A percentile compares a stretch with the other conserved stretches of the same genome.
Evolutionary conservation across 2,797 vertebrate genomes (phyloP).

Genomic region (Anguilla anguilla): DNA sequence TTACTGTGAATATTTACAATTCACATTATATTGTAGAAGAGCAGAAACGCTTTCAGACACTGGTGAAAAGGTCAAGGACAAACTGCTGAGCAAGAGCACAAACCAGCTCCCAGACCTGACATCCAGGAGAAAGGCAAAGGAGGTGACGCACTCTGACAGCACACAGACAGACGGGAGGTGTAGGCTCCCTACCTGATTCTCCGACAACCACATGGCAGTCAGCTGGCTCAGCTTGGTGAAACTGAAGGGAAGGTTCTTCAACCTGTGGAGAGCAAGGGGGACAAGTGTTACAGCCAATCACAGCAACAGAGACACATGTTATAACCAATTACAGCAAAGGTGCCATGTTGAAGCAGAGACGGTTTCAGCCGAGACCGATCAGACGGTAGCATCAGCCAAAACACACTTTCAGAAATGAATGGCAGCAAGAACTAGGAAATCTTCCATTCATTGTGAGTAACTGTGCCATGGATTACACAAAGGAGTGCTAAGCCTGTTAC

Average conservation of each 20-base stretch:
- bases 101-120: background rate
- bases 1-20: background rate
- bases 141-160: background rate
- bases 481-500: no score
- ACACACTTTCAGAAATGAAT: no score
- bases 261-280: conserved; percentile 63
- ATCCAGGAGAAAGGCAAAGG: background rate
- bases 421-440: no score
- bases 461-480: no score
- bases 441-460: no score
- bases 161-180: background rate
- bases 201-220: conserved; percentile 98
- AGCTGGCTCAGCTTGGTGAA: conserved; percentile 94
- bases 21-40: background rate
- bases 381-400: no score
- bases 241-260: conserved; percentile 93
- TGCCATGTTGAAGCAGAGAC: no score
- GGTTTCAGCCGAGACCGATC: no score
- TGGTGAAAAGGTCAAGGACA: background rate
- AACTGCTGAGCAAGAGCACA: background rate
- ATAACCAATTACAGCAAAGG: background rate
- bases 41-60: background rate
- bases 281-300: background rate
- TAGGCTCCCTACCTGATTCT: conserved; percentile 89
- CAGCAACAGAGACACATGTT: background rate